Percentiles rank a stretch among this genome's conserved stretches.
These are phyloP conservation scores for Nomada ferruginata DNA, from an alignment of 2,888 invertebrate species.

Conservation along the genomic window DNA sequence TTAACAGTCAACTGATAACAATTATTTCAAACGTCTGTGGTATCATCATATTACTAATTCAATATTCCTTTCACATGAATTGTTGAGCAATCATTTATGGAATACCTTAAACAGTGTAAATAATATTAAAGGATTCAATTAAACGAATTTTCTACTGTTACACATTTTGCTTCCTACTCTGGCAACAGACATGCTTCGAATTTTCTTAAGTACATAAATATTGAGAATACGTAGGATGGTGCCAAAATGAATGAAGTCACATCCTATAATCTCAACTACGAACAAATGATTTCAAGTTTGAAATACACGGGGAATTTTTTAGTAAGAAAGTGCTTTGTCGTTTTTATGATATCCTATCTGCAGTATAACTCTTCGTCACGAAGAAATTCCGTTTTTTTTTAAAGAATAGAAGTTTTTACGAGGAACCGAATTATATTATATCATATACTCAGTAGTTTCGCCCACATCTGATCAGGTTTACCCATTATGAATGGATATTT, in stretches of 20 bases:
- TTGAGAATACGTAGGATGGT: too few species aligned
- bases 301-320: not conserved
- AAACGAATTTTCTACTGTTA: too few species aligned
- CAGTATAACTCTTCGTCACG: not conserved
- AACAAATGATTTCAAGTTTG: not conserved
- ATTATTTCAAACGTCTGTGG: not conserved
- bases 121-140: too few species aligned
- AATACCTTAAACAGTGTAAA: too few species aligned
- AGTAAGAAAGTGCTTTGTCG: not conserved
- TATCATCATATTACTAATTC: too few species aligned
- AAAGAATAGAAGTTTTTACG: not conserved
- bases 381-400: not conserved
- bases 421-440: not conserved
- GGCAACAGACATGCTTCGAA: too few species aligned
- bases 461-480: conserved; percentile 11
- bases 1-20: not conserved
- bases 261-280: too few species aligned
- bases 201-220: too few species aligned
- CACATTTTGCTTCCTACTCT: too few species aligned
- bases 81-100: not conserved
- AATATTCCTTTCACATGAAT: not conserved
- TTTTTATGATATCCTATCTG: not conserved
- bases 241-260: too few species aligned
- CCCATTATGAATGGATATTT: not conserved
- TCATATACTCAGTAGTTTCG: conserved; percentile 1